Conservation (phyloP, 2,888 invertebrate species). For the Rhagophthalmus giganteus region DNA sequence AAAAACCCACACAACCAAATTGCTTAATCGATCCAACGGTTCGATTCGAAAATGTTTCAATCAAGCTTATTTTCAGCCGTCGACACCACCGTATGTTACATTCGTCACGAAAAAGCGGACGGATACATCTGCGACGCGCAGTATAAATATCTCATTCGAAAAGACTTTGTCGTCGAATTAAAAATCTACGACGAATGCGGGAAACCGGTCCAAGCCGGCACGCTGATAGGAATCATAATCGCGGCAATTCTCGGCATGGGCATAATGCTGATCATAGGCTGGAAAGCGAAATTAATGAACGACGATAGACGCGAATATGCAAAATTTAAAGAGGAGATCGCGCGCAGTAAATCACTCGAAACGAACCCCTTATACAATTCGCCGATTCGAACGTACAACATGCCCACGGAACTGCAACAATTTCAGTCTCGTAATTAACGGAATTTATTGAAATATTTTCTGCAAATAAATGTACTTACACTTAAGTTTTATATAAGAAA, state of each 20-base stretch:
- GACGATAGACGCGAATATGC: slow-evolving; percentile 31
- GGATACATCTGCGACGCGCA: slow-evolving; percentile 24
- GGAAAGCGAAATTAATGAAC: slow-evolving; percentile 38
- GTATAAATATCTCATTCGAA: slow-evolving; percentile 29
- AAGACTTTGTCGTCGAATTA: slow-evolving; percentile 13
- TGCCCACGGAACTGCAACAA: slow-evolving; percentile 37
- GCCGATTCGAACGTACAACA: slow-evolving; percentile 39
- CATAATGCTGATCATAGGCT: slow-evolving; percentile 38
- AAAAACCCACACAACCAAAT: too few relatives aligned
- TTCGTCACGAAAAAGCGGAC: slow-evolving; percentile 23
- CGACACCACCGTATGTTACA: slow-evolving; percentile 23
- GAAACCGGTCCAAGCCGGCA: slow-evolving; percentile 37
- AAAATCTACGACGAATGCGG: slow-evolving; percentile 37
- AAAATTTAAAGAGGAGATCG: slow-evolving; percentile 19
- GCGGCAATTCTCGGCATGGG: slow-evolving; percentile 37
- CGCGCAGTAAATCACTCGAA: slow-evolving; percentile 20
- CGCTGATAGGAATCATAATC: slow-evolving; percentile 36
- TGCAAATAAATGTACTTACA: too few relatives aligned
- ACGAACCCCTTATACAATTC: slow-evolving; percentile 63
- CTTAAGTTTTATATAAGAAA: too few relatives aligned
- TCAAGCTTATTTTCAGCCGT: slow-evolving; percentile 22
- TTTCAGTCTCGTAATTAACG: too few relatives aligned
- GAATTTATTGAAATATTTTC: too few relatives aligned
- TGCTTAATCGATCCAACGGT: too few relatives aligned
- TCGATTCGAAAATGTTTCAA: too few relatives aligned